These are phyloP conservation scores for Halichoerus grypus DNA, from an alignment of 2,113 vertebrate genomes.

Conservation along the genomic window DNA sequence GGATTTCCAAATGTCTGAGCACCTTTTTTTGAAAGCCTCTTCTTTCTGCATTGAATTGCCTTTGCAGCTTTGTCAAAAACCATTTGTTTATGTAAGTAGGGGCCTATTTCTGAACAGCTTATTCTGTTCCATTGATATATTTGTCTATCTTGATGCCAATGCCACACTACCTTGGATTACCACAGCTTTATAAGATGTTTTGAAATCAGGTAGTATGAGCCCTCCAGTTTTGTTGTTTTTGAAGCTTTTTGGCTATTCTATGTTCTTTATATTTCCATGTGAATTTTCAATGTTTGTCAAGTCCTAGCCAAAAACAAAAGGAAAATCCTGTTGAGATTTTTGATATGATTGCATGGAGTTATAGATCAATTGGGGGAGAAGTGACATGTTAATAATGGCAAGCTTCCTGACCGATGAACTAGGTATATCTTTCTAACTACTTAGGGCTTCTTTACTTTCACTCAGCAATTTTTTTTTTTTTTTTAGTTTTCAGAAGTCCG, in stretches of 20 bases:
- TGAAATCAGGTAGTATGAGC: neutral
- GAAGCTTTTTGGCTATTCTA: neutral
- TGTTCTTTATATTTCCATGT: neutral
- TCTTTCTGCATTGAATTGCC: neutral
- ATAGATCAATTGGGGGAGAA: neutral
- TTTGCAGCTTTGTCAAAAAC: slow-evolving; percentile 5
- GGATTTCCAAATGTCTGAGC: neutral
- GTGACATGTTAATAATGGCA: neutral
- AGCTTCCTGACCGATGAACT: neutral
- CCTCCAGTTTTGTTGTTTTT: neutral
- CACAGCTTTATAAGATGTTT: neutral
- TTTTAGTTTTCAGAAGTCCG: neutral
- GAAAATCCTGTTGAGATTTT: neutral
- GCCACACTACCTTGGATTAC: neutral
- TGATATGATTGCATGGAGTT: neutral
- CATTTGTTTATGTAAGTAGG: neutral
- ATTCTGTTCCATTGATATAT: neutral
- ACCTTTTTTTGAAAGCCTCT: neutral
- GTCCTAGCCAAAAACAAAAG: slow-evolving; percentile 3
- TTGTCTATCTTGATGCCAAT: neutral
- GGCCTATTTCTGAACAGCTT: neutral
- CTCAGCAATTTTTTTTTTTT: neutral
- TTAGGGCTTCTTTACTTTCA: neutral
- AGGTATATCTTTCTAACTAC: neutral
- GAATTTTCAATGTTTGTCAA: slow-evolving; percentile 39